Percentiles rank a stretch among this genome's conserved stretches.
phyloP scores from a whole-genome alignment of 2,113 vertebrate species.

The Cygnus atratus region DNA sequence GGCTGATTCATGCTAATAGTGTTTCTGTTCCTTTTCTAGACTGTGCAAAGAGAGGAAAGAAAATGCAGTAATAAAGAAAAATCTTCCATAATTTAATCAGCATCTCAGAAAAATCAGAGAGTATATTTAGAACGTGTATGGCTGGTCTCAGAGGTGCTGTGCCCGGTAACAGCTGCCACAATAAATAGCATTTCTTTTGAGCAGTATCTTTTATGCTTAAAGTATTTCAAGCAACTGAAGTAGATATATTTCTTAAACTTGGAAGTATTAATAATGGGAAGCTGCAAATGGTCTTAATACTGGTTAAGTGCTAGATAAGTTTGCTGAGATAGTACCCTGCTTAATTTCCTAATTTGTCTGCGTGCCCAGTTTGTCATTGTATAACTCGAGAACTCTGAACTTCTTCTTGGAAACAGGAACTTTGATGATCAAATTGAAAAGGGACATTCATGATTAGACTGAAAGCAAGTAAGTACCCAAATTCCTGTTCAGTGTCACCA shows the following conservation, averaged over 20 bases:
- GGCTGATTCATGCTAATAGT: conserved; percentile 8
- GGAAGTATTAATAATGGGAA: background rate
- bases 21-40: background rate
- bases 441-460: background rate
- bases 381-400: background rate
- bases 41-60: background rate
- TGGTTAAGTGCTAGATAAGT: background rate
- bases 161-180: background rate
- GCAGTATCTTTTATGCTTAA: background rate
- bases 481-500: background rate
- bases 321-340: background rate
- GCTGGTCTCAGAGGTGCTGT: background rate
- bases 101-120: background rate
- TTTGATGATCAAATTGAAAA: background rate
- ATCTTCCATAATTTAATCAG: background rate
- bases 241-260: background rate
- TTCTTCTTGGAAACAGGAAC: background rate
- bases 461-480: background rate
- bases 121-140: conserved; percentile 35
- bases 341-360: background rate
- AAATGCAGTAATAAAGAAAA: background rate
- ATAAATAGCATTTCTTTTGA: background rate
- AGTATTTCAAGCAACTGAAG: background rate
- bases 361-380: background rate
- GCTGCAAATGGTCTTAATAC: background rate